Conservation (phyloP, 2,888 invertebrate species). For the Epinotia bilunana region DNA sequence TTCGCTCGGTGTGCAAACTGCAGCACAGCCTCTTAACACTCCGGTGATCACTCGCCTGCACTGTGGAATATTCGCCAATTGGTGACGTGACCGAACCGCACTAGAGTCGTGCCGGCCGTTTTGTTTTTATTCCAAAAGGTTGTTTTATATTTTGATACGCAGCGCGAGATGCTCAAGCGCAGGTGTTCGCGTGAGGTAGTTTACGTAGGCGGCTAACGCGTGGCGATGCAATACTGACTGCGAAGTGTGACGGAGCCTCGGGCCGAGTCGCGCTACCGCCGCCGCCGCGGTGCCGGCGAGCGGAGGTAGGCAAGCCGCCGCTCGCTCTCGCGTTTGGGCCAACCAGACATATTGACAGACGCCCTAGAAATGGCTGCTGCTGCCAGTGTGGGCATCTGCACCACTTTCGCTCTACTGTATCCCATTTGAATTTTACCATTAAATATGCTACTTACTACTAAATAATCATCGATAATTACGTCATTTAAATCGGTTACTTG, state of each 20-base stretch:
- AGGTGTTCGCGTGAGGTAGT: constrained; percentile 49
- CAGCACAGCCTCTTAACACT: constrained; percentile 49
- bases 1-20: constrained; percentile 71
- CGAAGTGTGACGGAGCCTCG: constrained; percentile 45
- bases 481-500: not conserved
- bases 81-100: constrained; percentile 14
- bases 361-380: constrained; percentile 70
- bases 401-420: constrained; percentile 71
- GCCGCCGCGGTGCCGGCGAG: constrained; percentile 37
- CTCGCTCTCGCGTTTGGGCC: constrained; percentile 54
- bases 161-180: constrained; percentile 53
- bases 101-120: constrained; percentile 1
- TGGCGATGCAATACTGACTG: constrained; percentile 53
- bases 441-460: too few species aligned
- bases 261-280: constrained; percentile 44
- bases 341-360: constrained; percentile 54
- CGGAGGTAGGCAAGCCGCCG: constrained; percentile 48
- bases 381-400: constrained; percentile 54
- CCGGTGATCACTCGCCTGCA: constrained; percentile 49
- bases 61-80: constrained; percentile 17
- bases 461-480: too few species aligned
- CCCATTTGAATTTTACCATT: constrained; percentile 53
- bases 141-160: constrained; percentile 20
- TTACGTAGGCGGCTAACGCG: constrained; percentile 41
- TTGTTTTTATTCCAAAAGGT: constrained; percentile 2